Evolutionary conservation across 2,888 invertebrate genomes (phyloP).

Genomic region (Limnephilus marmoratus): DNA sequence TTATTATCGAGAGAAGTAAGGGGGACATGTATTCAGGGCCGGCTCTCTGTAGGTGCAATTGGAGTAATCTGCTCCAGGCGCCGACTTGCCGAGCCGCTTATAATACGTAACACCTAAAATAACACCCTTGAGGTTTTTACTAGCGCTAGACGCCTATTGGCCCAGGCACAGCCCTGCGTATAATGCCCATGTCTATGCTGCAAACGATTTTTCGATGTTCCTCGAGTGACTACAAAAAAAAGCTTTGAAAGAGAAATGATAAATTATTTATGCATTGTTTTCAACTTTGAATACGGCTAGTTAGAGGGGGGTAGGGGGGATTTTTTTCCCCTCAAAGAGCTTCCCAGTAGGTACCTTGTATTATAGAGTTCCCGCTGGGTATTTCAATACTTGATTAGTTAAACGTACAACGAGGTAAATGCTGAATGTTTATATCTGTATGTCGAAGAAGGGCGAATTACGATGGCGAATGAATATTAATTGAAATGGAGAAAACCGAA

Average conservation of each 20-base stretch:
- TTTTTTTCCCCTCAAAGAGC: background rate
- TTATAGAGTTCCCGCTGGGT: background rate
- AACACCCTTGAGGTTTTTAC: too few species aligned
- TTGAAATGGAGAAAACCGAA: background rate
- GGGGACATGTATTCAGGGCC: background rate
- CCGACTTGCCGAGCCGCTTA: too few species aligned
- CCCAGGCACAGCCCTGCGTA: too few species aligned
- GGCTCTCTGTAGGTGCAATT: too few species aligned
- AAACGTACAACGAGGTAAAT: background rate
- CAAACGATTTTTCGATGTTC: background rate
- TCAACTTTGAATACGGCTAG: background rate
- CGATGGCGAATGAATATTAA: background rate
- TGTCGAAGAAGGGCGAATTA: background rate
- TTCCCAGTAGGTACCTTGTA: background rate
- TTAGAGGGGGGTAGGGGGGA: background rate
- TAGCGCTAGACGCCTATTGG: too few species aligned
- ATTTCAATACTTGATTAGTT: background rate
- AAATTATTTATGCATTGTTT: background rate
- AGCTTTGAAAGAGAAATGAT: background rate
- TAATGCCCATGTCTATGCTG: background rate
- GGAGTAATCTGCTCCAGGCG: too few species aligned
- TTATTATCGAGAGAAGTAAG: too few species aligned
- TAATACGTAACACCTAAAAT: too few species aligned
- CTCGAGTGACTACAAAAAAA: background rate
- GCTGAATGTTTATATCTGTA: background rate